phyloP scores from a whole-genome alignment of 2,888 invertebrate species.

The Andrena camellia region DNA sequence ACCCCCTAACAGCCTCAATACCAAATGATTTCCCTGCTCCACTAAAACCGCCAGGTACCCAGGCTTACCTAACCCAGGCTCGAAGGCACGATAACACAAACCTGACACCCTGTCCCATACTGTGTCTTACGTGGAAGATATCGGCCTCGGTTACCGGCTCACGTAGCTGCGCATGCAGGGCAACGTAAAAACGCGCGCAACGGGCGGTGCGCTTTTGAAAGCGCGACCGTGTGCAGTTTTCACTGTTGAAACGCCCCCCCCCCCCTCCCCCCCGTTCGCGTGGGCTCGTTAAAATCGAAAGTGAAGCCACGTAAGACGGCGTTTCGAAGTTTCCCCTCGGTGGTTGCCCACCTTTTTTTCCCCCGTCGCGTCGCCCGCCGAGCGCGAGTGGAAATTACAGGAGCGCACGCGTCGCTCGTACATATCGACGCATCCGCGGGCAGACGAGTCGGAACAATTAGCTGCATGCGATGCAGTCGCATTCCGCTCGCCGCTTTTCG shows the following conservation, averaged over 20 bases:
- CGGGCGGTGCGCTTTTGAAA: slow-evolving; percentile 73
- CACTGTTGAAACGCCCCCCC: slow-evolving; percentile 61
- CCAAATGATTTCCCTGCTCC: too few relatives aligned
- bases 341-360: slow-evolving; percentile 1
- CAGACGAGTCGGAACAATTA: slow-evolving; percentile 45
- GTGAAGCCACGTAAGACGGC: slow-evolving; percentile 54
- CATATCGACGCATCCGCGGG: slow-evolving; percentile 44
- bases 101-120: background rate
- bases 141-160: background rate
- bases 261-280: slow-evolving; percentile 21
- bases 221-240: slow-evolving; percentile 76
- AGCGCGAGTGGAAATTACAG: slow-evolving; percentile 10
- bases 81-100: too few relatives aligned
- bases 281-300: slow-evolving; percentile 76
- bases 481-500: slow-evolving; percentile 30
- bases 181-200: slow-evolving; percentile 3
- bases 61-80: too few relatives aligned
- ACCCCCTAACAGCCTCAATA: background rate
- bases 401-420: slow-evolving; percentile 39
- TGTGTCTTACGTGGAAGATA: background rate
- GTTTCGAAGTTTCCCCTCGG: slow-evolving; percentile 42
- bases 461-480: slow-evolving; percentile 29
- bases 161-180: background rate
- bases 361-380: background rate
- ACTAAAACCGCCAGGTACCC: too few relatives aligned